These are phyloP conservation scores for Ciconia stormi DNA, from an alignment of 2,113 vertebrate species.

Conservation along the genomic window DNA sequence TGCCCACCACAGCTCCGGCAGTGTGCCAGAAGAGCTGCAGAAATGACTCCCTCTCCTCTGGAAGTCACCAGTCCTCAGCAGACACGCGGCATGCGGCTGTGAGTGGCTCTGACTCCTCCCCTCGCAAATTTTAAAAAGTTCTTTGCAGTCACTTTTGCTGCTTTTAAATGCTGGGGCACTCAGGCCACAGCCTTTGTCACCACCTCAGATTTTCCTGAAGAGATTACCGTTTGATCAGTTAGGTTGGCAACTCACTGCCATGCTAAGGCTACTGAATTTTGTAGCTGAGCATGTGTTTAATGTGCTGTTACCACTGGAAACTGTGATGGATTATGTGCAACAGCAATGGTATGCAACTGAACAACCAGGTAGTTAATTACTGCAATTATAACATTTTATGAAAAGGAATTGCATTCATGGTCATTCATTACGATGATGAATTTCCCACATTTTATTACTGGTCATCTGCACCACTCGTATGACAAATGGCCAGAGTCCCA, in stretches of 20 bases:
- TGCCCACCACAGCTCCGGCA: background rate
- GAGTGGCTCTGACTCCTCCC: background rate
- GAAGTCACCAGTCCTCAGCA: background rate
- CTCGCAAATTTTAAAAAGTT: background rate
- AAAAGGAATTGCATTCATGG: background rate
- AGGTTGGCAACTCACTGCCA: background rate
- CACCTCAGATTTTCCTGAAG: background rate
- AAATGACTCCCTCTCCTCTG: too few species aligned
- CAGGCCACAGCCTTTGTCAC: background rate
- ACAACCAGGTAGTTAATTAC: slow-evolving; percentile 23
- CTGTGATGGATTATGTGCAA: background rate
- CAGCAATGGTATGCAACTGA: background rate
- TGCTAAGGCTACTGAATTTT: background rate
- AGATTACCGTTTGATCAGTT: background rate
- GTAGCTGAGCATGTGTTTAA: background rate
- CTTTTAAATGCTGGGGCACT: background rate
- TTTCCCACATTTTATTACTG: background rate
- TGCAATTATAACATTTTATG: background rate
- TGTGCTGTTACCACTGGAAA: background rate
- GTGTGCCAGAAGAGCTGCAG: background rate
- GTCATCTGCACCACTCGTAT: background rate
- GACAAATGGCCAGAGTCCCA: background rate
- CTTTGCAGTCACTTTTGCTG: background rate
- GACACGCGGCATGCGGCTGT: accelerated
- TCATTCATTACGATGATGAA: background rate